A percentile compares a stretch with the other conserved stretches of the same genome.
phyloP scores from a whole-genome alignment of 2,113 vertebrate genomes.

The Esox niger region DNA sequence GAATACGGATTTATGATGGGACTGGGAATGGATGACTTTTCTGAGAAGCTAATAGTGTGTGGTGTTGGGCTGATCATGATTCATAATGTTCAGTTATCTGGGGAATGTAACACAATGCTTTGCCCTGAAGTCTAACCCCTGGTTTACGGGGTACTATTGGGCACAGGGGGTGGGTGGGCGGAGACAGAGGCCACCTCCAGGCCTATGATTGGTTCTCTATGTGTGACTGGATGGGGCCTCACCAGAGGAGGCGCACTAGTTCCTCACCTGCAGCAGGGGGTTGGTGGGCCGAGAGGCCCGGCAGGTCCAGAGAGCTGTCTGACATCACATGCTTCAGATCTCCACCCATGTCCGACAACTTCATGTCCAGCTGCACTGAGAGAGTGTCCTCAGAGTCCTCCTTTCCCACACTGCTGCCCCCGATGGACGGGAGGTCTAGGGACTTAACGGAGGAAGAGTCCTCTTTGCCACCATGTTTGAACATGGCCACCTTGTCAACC shows the following conservation, averaged over 20 bases:
- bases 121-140: conserved; percentile 35
- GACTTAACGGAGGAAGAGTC: conserved; percentile 95
- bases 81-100: conserved; percentile 23
- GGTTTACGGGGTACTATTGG: conserved; percentile 18
- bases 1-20: conserved; percentile 36
- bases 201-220: conserved; percentile 32
- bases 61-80: conserved; percentile 36
- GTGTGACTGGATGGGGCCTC: conserved; percentile 54
- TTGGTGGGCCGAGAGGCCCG: conserved; percentile 93
- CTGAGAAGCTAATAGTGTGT: conserved; percentile 41
- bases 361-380: conserved; percentile 98
- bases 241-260: conserved; percentile 99
- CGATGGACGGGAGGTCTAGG: conserved; percentile 94
- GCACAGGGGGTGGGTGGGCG: conserved; percentile 26
- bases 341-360: conserved; percentile 93
- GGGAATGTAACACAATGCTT: conserved; percentile 12
- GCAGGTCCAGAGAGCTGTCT: conserved; percentile 99
- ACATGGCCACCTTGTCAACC: conserved; percentile 87
- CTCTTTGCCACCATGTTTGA: conserved; percentile 90
- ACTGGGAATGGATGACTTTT: conserved; percentile 33
- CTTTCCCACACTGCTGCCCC: conserved; percentile 94
- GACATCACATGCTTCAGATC: conserved; percentile 99
- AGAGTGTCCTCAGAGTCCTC: conserved; percentile 96
- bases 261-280: conserved; percentile 99
- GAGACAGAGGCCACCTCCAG: conserved; percentile 36